A percentile compares a stretch with the other conserved stretches of the same genome.
These are phyloP conservation scores for Drosophila engyochracea DNA, from an alignment of 2,888 invertebrate genomes.

Conservation along the genomic window DNA sequence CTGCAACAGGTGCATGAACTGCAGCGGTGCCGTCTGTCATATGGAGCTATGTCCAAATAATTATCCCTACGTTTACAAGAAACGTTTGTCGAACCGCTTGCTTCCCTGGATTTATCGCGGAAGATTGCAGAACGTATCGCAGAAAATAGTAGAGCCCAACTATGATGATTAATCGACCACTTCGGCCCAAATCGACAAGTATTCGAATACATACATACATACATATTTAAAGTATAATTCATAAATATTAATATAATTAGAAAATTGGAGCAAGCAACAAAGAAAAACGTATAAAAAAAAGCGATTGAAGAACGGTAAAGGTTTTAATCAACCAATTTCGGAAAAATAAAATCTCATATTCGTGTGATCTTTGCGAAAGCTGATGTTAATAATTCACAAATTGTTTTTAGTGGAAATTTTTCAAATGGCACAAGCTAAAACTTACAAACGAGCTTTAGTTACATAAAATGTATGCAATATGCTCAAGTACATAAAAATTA, in stretches of 20 bases:
- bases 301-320: neutral
- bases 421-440: neutral
- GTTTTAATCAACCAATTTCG: neutral
- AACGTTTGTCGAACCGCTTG: slow-evolving; percentile 28
- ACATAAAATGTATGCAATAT: neutral
- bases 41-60: slow-evolving; percentile 2
- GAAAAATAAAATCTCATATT: neutral
- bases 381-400: neutral
- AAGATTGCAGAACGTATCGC: slow-evolving; percentile 5
- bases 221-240: neutral
- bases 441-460: neutral
- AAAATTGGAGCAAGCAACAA: slow-evolving; percentile 5
- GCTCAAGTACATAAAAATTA: neutral
- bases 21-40: slow-evolving; percentile 3
- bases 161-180: slow-evolving; percentile 23
- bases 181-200: neutral
- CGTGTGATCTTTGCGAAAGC: neutral
- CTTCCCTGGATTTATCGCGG: slow-evolving; percentile 27
- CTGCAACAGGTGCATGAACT: slow-evolving; percentile 29
- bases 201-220: neutral
- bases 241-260: slow-evolving; percentile 8
- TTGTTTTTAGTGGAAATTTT: neutral
- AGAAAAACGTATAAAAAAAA: neutral
- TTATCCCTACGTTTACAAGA: neutral
- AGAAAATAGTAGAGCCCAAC: slow-evolving; percentile 19